These are phyloP conservation scores for Buceros bicornis DNA, from an alignment of 2,797 vertebrate species.

Conservation along the genomic window DNA sequence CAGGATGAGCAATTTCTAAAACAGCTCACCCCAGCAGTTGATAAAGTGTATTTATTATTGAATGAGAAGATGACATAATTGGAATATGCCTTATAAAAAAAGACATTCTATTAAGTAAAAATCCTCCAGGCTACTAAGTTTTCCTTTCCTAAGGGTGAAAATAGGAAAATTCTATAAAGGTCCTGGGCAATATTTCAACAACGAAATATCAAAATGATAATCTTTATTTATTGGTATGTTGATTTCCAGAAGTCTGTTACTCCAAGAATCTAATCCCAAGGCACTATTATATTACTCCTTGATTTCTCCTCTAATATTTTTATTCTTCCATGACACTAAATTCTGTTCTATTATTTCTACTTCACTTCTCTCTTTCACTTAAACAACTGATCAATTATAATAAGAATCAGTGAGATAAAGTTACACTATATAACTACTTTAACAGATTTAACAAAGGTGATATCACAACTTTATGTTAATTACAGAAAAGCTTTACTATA, in stretches of 20 bases:
- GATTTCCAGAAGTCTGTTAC: background rate
- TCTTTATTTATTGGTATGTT: rapidly evolving
- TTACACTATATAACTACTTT: background rate
- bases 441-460: background rate
- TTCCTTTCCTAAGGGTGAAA: background rate
- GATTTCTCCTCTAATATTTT: background rate
- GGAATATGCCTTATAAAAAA: background rate
- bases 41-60: background rate
- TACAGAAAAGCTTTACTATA: background rate
- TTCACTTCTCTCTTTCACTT: background rate
- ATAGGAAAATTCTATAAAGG: background rate
- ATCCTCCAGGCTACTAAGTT: background rate
- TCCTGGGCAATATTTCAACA: background rate
- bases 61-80: background rate
- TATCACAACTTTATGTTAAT: background rate
- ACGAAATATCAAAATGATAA: background rate
- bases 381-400: background rate
- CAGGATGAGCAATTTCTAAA: background rate
- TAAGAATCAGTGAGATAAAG: background rate
- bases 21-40: background rate
- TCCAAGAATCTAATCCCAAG: background rate
- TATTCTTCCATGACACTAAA: background rate
- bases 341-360: background rate
- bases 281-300: background rate
- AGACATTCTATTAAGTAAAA: background rate